Evolutionary conservation across 1,140 invertebrate genomes (phyloP).

Genomic region (Aethina tumida): DNA sequence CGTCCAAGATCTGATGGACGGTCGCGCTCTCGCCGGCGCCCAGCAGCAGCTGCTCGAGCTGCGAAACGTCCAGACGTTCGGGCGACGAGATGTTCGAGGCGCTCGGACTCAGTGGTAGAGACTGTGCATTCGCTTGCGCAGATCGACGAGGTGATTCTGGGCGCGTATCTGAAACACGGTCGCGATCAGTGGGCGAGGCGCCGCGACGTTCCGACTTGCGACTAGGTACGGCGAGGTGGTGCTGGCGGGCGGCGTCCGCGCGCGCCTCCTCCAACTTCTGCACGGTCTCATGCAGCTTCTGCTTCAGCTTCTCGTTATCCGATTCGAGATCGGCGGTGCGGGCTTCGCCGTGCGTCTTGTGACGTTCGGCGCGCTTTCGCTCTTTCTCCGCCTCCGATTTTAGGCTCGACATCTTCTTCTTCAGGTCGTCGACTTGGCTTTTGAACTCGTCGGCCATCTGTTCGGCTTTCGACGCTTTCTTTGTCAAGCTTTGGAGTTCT

Average conservation of each 20-base stretch:
- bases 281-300: slow-evolving; percentile 20
- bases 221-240: slow-evolving; percentile 24
- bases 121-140: slow-evolving; percentile 22
- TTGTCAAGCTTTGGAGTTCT: slow-evolving; percentile 9
- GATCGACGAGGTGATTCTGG: slow-evolving; percentile 25
- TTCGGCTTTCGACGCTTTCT: slow-evolving; percentile 15
- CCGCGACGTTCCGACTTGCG: slow-evolving; percentile 9
- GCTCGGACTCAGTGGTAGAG: slow-evolving; percentile 17
- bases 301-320: slow-evolving; percentile 22
- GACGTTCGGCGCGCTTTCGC: slow-evolving; percentile 10
- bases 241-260: slow-evolving; percentile 21
- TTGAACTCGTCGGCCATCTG: slow-evolving; percentile 27
- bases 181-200: slow-evolving; percentile 25
- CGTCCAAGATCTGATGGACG: slow-evolving; percentile 6
- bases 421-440: slow-evolving; percentile 13
- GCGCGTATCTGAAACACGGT: slow-evolving; percentile 31
- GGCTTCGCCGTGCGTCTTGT: slow-evolving; percentile 19
- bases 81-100: slow-evolving; percentile 14
- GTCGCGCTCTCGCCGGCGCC: slow-evolving; percentile 8
- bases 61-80: slow-evolving; percentile 7
- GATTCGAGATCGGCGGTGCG: slow-evolving; percentile 22
- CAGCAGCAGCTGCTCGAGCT: slow-evolving; percentile 11
- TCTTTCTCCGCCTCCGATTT: slow-evolving; percentile 15
- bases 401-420: slow-evolving; percentile 15
- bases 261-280: slow-evolving; percentile 20